phyloP scores from a whole-genome alignment of 2,113 vertebrate genomes.

The Tangachromis dhanisi region DNA sequence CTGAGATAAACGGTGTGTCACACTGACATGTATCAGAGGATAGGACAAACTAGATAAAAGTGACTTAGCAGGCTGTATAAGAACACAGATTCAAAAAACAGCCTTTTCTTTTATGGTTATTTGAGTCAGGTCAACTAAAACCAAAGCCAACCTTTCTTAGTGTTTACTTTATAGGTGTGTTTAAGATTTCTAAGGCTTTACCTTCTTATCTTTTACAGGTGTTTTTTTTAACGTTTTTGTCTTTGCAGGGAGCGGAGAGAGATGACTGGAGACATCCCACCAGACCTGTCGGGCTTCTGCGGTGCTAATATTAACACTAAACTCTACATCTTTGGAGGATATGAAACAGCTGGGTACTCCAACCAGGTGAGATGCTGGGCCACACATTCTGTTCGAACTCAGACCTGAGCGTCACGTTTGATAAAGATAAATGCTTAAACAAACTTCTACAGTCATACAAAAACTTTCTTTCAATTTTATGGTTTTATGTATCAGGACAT shows the following conservation, averaged over 20 bases:
- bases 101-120: rapidly evolving
- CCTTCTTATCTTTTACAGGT: neutral
- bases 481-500: neutral
- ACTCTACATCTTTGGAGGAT: conserved; percentile 90
- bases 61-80: neutral
- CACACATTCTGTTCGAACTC: neutral
- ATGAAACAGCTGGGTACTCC: conserved; percentile 80
- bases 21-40: neutral
- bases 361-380: conserved; percentile 74
- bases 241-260: conserved; percentile 75
- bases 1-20: neutral
- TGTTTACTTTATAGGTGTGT: neutral
- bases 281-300: conserved; percentile 81
- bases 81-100: neutral
- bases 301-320: conserved; percentile 76
- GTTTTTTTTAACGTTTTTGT: neutral
- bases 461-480: neutral
- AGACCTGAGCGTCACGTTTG: rapidly evolving
- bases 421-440: neutral
- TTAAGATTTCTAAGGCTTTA: neutral
- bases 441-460: neutral
- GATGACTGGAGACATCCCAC: conserved; percentile 82
- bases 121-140: neutral
- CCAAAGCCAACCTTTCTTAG: neutral
- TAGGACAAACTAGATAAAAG: neutral